These are phyloP conservation scores for Dermolepida albohirtum DNA, from an alignment of 2,888 invertebrate species.

Conservation along the genomic window DNA sequence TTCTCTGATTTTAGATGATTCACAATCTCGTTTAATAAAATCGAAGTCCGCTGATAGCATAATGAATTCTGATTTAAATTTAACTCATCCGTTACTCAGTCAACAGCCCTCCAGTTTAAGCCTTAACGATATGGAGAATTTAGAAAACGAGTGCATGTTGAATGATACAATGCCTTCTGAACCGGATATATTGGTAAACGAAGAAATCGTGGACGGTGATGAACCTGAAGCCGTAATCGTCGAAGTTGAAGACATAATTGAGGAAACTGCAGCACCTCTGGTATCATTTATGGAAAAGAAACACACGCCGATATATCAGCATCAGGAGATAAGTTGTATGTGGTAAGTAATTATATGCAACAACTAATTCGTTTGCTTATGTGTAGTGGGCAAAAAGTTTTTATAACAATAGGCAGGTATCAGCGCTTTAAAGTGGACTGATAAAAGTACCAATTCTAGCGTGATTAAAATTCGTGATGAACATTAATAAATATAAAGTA, in stretches of 20 bases:
- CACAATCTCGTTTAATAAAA: slow-evolving; percentile 67
- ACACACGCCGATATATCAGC: slow-evolving; percentile 79
- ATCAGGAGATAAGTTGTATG: slow-evolving; percentile 71
- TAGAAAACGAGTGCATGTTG: slow-evolving; percentile 67
- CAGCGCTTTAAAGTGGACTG: no score
- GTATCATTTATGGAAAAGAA: slow-evolving; percentile 76
- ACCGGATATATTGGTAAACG: slow-evolving; percentile 54
- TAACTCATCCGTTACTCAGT: slow-evolving; percentile 66
- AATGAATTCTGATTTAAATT: slow-evolving; percentile 63
- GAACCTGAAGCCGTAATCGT: slow-evolving; percentile 82
- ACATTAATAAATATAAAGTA: no score
- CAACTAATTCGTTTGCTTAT: no score
- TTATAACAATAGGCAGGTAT: no score
- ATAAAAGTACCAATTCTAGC: no score
- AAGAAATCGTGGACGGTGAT: slow-evolving; percentile 56
- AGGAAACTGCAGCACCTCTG: slow-evolving; percentile 82
- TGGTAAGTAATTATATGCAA: slow-evolving; percentile 66
- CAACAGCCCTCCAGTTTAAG: slow-evolving; percentile 81
- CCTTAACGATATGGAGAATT: slow-evolving; percentile 77
- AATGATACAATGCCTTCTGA: slow-evolving; percentile 53
- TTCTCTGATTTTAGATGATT: slow-evolving; percentile 46
- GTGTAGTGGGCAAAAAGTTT: no score
- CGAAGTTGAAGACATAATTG: slow-evolving; percentile 83
- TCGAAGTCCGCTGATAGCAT: slow-evolving; percentile 85
- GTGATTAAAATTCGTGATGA: no score